Conservation (phyloP, 2,113 vertebrate species). For the Salvelinus namaycush region DNA sequence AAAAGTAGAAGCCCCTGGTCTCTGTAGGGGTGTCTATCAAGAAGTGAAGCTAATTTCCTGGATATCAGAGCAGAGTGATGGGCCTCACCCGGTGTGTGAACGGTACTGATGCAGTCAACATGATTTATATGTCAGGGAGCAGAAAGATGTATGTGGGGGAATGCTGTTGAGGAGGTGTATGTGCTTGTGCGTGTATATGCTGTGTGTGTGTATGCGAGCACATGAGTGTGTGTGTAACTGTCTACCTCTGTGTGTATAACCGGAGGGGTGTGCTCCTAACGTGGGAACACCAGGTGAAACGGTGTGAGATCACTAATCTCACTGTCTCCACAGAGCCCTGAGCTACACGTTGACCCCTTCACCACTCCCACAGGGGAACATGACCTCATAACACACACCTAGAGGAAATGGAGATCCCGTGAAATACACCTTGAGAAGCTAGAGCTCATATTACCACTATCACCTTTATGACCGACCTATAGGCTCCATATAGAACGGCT, state of each 20-base stretch:
- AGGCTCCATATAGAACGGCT: too few species aligned
- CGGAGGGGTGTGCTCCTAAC: neutral
- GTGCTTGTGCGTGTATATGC: neutral
- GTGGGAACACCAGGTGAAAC: neutral
- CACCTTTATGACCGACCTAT: neutral
- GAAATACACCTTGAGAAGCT: neutral
- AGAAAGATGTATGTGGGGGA: neutral
- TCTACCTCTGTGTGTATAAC: constrained; percentile 1
- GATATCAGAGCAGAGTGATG: constrained; percentile 1
- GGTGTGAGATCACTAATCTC: neutral
- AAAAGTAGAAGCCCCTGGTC: neutral
- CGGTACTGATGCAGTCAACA: neutral
- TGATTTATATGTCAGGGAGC: constrained; percentile 2
- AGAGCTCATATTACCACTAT: neutral
- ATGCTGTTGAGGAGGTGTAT: neutral
- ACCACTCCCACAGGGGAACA: neutral
- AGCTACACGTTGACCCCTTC: neutral
- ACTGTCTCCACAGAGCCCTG: neutral
- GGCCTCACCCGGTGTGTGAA: neutral
- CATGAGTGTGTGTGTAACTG: neutral
- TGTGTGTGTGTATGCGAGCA: neutral
- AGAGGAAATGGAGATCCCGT: neutral
- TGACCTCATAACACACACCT: neutral
- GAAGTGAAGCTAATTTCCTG: constrained; percentile 8
- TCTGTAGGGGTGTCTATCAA: neutral